These are phyloP conservation scores for Macrotus californicus DNA, from an alignment of 2,113 vertebrate species.

Conservation along the genomic window DNA sequence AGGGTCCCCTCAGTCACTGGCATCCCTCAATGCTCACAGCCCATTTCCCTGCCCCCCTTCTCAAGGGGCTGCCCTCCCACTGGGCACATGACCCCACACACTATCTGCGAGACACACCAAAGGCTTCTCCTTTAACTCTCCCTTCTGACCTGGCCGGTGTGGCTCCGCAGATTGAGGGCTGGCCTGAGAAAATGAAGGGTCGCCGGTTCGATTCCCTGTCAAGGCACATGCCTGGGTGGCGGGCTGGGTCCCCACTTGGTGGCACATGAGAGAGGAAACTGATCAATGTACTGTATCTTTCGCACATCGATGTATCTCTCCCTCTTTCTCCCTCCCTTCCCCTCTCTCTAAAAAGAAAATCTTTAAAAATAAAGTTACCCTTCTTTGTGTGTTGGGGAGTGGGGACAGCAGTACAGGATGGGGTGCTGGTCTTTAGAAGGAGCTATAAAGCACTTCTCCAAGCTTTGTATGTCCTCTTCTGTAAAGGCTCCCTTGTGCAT, in stretches of 20 bases:
- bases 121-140: not conserved
- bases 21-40: not conserved
- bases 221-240: no score
- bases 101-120: not conserved
- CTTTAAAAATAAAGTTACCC: not conserved
- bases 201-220: no score
- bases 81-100: not conserved
- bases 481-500: not conserved
- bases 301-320: no score
- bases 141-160: not conserved
- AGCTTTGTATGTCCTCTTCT: not conserved
- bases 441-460: not conserved
- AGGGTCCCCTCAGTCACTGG: not conserved
- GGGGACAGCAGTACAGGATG: fast-evolving
- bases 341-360: no score
- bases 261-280: no score
- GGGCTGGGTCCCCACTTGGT: no score
- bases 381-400: not conserved
- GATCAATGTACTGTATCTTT: no score
- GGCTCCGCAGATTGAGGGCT: no score
- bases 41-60: not conserved
- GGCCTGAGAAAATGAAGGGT: no score
- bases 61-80: not conserved
- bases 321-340: no score
- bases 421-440: not conserved